Base-by-base conservation (phyloP, 2,113 vertebrate genomes). In the Phrynocephalus versicolor region DNA sequence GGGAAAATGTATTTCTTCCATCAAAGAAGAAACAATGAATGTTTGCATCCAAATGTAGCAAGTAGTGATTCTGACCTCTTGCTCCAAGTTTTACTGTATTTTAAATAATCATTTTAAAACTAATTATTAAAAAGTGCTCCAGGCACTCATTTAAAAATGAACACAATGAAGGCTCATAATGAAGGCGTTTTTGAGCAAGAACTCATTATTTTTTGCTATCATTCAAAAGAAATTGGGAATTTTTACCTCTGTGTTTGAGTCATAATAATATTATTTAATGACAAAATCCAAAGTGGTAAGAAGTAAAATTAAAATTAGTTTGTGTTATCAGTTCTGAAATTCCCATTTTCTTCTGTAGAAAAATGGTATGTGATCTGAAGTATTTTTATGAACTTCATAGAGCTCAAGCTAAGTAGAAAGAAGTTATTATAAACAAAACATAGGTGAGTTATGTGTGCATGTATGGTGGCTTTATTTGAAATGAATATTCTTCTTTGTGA, bases 401-500 rank as follows among this genome's bases (percentile, higher is more conserved):
- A 86, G 55, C 73, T 89, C 16, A 80, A 41, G 0, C 1, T 77
- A 84, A 93, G 39, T 12, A n/a, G 23, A 91, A 85, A 57, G 41
- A 30, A 78, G 2, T 88, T 87, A 77, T 79, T 84, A 35, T 70
- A 72, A 85, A 87, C 78, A 89, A 83, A 10, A 39, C 57, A 14
- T 74, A 7, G 30, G 23, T 67, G 0, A 0, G 0, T 14, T 45
- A 13, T 14, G 51, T 89, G 88, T 87, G 25, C 58, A 14, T 16
- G 14, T 33, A 21, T 65, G 72, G 14, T 72, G 35, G 74, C 81
- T 88, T 37, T 62, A 13, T 33, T 58, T 86, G 81, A 62, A 51
- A 75, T 85, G 30, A 87, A 82, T 83, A 25, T 83, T 73, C 55
- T 41, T 81, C 19, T 84, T 87, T 77, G 81, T 69, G 91, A 87